phyloP scores from a whole-genome alignment of 2,888 invertebrate genomes.

The Ceraclea dissimilis region DNA sequence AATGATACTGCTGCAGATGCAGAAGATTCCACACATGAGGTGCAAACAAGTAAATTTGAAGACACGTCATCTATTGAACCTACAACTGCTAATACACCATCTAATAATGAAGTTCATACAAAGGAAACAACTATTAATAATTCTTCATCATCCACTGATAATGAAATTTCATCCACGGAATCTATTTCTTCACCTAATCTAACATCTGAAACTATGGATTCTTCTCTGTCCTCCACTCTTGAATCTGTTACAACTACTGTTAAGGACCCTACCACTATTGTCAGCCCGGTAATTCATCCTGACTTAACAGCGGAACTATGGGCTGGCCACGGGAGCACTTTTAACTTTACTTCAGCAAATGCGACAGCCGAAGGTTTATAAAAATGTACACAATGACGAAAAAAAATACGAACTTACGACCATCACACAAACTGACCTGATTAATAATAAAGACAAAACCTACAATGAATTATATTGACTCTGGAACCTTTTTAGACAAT shows the following conservation, averaged over 20 bases:
- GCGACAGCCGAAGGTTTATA: slow-evolving; percentile 16
- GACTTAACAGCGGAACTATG: neutral
- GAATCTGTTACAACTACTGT: slow-evolving; percentile 11
- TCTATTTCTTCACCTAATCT: slow-evolving; percentile 4
- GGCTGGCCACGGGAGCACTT: neutral
- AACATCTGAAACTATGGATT: slow-evolving; percentile 6
- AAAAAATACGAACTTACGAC: neutral
- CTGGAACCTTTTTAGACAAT: too few species aligned
- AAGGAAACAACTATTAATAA: neutral
- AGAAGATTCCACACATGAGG: slow-evolving; percentile 18
- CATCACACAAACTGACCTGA: neutral
- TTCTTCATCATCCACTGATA: slow-evolving; percentile 7
- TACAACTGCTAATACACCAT: slow-evolving; percentile 1
- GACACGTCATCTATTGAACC: slow-evolving; percentile 7
- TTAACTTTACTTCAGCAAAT: slow-evolving; percentile 13
- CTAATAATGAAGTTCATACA: neutral
- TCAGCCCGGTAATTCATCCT: neutral
- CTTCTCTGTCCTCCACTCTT: slow-evolving; percentile 5
- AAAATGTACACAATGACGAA: neutral
- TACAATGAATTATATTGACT: too few species aligned
- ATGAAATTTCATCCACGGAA: slow-evolving; percentile 10
- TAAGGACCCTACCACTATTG: slow-evolving; percentile 6
- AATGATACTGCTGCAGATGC: slow-evolving; percentile 21
- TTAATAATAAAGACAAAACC: neutral
- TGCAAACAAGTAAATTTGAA: slow-evolving; percentile 22